Evolutionary conservation across 1,140 invertebrate species (phyloP), one percentile per base, ranked within the genome.

Genomic region (Caenorhabditis remanei): DNA sequence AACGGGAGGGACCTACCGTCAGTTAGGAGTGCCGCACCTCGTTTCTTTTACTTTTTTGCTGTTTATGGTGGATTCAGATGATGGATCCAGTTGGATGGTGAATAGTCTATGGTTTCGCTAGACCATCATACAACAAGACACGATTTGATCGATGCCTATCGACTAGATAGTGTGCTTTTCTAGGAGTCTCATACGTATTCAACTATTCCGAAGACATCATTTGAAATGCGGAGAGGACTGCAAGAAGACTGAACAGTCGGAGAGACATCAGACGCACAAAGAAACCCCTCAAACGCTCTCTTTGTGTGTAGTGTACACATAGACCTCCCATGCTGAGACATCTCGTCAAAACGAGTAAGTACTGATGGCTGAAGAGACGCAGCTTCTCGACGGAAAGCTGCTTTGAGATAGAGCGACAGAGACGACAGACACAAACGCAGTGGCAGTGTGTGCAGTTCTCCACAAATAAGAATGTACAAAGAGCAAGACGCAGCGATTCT

Each of bases 71-170:
- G 46, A 79, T 79, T 79, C 71, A 50, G n/a, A 50, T 50, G 71
- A 32, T 11, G 24, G 21, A 79, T 79, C 46, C 71, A 79, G 46
- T 50, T 50, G 9, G 40, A 79, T 79, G 19, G 46, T 5, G 40
- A 79, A 79, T 79, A 79, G 46, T 79, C 71, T 79, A 79, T 50
- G 71, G 71, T 79, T 79, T 79, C 46, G 6, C 71, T 79, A 79
- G 71, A n/a, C 43, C 71, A 6, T 43, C 19, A 14, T 32, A 71
- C 65, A 16, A 71, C 65, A 71, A 79, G 11, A 50, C 71, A n/a
- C 71, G 71, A 79, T 79, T 79, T 50, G 71, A 79, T 79, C 71
- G 46, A 79, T 79, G 43, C 46, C 46, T 21, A 24, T 24, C 11
- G 6, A 11, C 8, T 14, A 50, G 41, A 79, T 79, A 79, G 46